phyloP scores from a whole-genome alignment of 2,888 invertebrate genomes.

The Himalopsyche kuldschensis region DNA sequence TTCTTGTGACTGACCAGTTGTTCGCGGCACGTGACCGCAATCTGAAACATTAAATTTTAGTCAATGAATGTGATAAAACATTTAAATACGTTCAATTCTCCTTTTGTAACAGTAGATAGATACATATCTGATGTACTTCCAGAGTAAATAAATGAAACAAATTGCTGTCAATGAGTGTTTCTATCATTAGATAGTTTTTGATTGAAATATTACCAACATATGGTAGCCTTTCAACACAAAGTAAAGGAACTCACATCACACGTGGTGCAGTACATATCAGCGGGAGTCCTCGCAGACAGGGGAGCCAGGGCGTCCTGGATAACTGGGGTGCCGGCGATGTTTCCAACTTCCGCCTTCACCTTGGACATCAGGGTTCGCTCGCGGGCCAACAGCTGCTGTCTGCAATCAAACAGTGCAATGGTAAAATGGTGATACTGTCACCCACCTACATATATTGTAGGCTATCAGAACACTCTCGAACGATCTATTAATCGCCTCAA shows the following conservation, averaged over 20 bases:
- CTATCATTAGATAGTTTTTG: too few relatives aligned
- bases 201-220: too few relatives aligned
- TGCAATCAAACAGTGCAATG: constrained; percentile 34
- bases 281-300: constrained; percentile 24
- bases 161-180: too few relatives aligned
- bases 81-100: too few relatives aligned
- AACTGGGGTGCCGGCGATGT: constrained; percentile 32
- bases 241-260: constrained; percentile 47
- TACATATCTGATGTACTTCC: too few relatives aligned
- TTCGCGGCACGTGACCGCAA: constrained; percentile 60
- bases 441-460: too few relatives aligned
- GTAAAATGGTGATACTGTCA: too few relatives aligned
- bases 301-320: background rate
- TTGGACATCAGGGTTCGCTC: constrained; percentile 31
- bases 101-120: too few relatives aligned
- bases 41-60: constrained; percentile 44
- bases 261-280: constrained; percentile 50
- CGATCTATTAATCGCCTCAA: too few relatives aligned
- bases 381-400: constrained; percentile 46
- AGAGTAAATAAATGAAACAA: too few relatives aligned
- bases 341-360: constrained; percentile 49
- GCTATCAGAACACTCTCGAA: too few relatives aligned
- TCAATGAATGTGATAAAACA: background rate
- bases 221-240: too few relatives aligned
- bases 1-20: constrained; percentile 64